Evolutionary conservation across 2,888 invertebrate genomes (phyloP).

Genomic region (Polyploca ridens): DNA sequence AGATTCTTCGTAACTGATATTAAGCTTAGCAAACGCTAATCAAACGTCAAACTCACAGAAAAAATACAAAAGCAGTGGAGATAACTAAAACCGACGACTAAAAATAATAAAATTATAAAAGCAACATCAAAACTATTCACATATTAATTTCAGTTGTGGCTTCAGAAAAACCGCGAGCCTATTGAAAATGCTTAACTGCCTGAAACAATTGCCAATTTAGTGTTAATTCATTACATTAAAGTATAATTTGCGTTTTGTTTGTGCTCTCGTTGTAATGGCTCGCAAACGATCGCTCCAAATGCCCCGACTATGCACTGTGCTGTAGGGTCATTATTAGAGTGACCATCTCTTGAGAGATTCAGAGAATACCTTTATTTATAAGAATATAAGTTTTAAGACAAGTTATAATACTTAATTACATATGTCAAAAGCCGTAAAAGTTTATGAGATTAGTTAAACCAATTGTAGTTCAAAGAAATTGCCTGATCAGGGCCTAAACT

Average conservation of each 20-base stretch:
- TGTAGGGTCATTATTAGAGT: conserved; percentile 32
- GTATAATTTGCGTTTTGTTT: conserved; percentile 44
- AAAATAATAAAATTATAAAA: background rate
- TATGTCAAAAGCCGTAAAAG: no score
- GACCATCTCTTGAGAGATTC: conserved; percentile 29
- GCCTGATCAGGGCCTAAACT: no score
- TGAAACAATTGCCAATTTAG: conserved; percentile 34
- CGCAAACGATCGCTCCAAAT: conserved; percentile 54
- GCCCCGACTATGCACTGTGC: conserved; percentile 47
- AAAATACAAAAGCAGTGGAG: no score
- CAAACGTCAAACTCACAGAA: no score
- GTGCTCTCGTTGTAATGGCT: conserved; percentile 46
- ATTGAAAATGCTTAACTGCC: conserved; percentile 5
- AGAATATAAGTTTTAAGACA: no score
- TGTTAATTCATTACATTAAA: conserved; percentile 35
- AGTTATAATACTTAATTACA: no score
- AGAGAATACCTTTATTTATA: background rate
- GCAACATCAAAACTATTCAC: background rate
- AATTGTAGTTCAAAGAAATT: no score
- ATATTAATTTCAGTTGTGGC: background rate
- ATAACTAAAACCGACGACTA: no score
- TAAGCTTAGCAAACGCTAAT: background rate
- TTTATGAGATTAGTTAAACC: no score
- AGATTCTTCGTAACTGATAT: background rate
- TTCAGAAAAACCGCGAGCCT: background rate